Conservation (phyloP, 2,888 invertebrate species). For the Tenthredo scrophulariae region DNA sequence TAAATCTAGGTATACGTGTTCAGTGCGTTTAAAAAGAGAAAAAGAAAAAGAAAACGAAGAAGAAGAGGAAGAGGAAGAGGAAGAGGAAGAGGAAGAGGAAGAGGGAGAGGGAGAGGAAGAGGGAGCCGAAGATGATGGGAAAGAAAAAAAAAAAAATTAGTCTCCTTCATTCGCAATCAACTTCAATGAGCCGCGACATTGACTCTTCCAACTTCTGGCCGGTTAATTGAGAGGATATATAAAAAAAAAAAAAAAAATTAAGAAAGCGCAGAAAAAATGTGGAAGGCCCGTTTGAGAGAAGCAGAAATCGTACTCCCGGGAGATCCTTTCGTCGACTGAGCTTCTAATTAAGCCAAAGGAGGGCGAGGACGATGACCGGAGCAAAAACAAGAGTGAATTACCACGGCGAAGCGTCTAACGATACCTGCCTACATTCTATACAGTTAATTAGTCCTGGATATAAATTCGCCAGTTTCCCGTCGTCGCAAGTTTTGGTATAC, state of each 20-base stretch:
- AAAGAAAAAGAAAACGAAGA: background rate
- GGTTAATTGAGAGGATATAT: constrained; percentile 20
- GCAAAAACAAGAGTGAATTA: constrained; percentile 47
- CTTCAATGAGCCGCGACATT: constrained; percentile 45
- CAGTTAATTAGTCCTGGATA: constrained; percentile 44
- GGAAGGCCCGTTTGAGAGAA: background rate
- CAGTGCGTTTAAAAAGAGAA: background rate
- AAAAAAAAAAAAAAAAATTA: background rate
- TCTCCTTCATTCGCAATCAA: constrained; percentile 28
- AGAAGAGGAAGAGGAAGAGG: background rate
- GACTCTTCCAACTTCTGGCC: constrained; percentile 42
- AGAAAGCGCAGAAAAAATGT: background rate
- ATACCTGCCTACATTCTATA: constrained; percentile 37
- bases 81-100: background rate
- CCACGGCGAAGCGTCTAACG: constrained; percentile 23
- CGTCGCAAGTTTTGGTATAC: background rate
- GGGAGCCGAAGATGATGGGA: background rate
- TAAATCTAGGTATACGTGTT: background rate
- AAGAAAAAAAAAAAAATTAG: constrained; percentile 10
- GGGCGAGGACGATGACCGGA: constrained; percentile 45
- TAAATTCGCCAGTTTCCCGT: constrained; percentile 28
- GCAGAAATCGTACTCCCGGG: constrained; percentile 37
- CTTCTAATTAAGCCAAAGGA: constrained; percentile 45
- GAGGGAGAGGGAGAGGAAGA: too few relatives aligned
- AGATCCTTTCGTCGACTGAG: constrained; percentile 48